Evolutionary conservation across 2,113 vertebrate species (phyloP).

Genomic region (Oryzias woworae): DNA sequence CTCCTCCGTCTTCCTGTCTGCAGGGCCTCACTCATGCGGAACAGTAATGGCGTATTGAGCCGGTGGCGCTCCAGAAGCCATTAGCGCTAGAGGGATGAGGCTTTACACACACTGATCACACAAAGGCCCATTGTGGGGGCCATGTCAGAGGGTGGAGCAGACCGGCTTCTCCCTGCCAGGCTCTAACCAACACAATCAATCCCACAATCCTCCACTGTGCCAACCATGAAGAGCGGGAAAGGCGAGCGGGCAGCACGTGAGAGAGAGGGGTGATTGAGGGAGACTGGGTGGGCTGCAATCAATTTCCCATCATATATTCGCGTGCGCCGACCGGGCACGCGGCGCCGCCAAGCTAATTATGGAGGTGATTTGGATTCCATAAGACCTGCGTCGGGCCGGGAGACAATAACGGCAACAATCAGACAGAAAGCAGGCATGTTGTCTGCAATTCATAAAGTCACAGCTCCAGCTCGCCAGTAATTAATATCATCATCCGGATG

Average conservation of each 20-base stretch:
- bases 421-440: constrained; percentile 59
- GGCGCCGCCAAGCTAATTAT: constrained; percentile 75
- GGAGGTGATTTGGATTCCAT: constrained; percentile 64
- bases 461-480: constrained; percentile 59
- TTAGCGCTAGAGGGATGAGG: constrained; percentile 63
- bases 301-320: constrained; percentile 69
- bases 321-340: constrained; percentile 43
- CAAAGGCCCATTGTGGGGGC: constrained; percentile 65
- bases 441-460: constrained; percentile 63
- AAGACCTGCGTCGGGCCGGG: constrained; percentile 58
- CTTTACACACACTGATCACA: constrained; percentile 56
- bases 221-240: constrained; percentile 11
- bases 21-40: constrained; percentile 53
- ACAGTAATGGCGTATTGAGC: constrained; percentile 65
- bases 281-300: constrained; percentile 47
- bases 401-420: constrained; percentile 72
- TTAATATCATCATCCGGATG: constrained; percentile 71
- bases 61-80: constrained; percentile 62
- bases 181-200: constrained; percentile 63
- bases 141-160: constrained; percentile 62
- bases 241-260: constrained; percentile 25
- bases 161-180: constrained; percentile 51
- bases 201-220: constrained; percentile 39
- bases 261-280: constrained; percentile 43
- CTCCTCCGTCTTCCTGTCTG: constrained; percentile 24